Evolutionary conservation across 2,113 vertebrate genomes (phyloP), one percentile per base, ranked within the genome.

Genomic region (Ailuropoda melanoleuca): DNA sequence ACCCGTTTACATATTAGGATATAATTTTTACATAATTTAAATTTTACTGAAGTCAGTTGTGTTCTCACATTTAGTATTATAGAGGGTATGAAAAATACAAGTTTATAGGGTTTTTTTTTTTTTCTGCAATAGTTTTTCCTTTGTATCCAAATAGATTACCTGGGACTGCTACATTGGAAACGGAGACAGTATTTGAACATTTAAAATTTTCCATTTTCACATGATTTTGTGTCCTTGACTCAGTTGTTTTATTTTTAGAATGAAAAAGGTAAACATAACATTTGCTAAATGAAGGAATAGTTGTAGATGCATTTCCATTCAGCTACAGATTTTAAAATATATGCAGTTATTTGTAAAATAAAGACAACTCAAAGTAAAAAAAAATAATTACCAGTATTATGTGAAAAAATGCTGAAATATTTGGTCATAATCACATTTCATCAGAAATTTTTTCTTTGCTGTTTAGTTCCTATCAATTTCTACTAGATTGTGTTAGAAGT

Each of bases 191-290:
- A 70, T 75, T n/a, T 88, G 10, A 84, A 77, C 26, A 80, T 39
- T 3, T 31, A 62, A 92, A 50, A 1, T 53, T 72, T n/a, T 90
- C 6, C 24, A 23, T 74, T 82, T 95, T 74, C 77, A 64, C 62
- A 31, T 92, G 70, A 81, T 85, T 80, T 15, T 88, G 55, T 19
- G 19, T 92, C 19, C 21, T 93, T 83, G 31, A 83, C 48, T 39
- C 26, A 78, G 17, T 72, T 77, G 3, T 84, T 93, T 95, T 96
- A 81, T 48, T 97, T 95, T 96, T 64, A 90, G 50, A 88, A 81
- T 91, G 68, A 60, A 93, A 86, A 64, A 48, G 24, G 8, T 90
- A 88, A 95, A 83, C 21, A n/a, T 43, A 80, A 23, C 3, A 53
- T 31, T 48, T 31, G 34, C 19, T 66, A 23, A 87, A 14, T 60